These are phyloP conservation scores for Orgyia antiqua DNA, from an alignment of 2,888 invertebrate species.

Conservation along the genomic window DNA sequence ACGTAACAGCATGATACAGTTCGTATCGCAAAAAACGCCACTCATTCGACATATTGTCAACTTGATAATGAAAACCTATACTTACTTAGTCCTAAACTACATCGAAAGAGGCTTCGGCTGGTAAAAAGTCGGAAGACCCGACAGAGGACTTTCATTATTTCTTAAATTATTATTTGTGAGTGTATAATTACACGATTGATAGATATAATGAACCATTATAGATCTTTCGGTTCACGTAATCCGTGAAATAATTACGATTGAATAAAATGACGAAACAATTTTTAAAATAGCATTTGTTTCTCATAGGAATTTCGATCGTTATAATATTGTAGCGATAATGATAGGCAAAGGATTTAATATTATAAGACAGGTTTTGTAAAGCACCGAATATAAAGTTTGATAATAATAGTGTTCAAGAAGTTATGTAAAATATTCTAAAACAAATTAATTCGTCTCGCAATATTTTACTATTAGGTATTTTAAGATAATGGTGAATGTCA, in stretches of 20 bases:
- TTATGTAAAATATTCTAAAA: conserved; percentile 6
- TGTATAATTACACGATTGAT: conserved; percentile 4
- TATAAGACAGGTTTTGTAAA: no score
- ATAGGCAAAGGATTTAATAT: conserved; percentile 18
- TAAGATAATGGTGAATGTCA: not conserved
- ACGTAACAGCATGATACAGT: no score
- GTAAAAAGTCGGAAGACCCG: no score
- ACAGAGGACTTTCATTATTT: no score
- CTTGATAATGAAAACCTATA: no score
- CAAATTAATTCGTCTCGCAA: conserved; percentile 6
- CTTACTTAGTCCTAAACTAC: no score
- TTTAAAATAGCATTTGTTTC: conserved; percentile 15
- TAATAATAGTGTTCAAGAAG: conserved; percentile 4
- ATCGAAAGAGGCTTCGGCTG: no score
- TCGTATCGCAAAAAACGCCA: no score
- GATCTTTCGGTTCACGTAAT: conserved; percentile 7
- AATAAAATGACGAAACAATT: conserved; percentile 7
- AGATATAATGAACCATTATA: conserved; percentile 5
- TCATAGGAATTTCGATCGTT: conserved; percentile 11
- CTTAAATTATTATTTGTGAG: no score
- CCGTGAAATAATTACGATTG: conserved; percentile 11
- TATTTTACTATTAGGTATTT: not conserved
- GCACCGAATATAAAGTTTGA: no score
- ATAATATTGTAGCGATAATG: conserved; percentile 7
- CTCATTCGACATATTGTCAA: no score